Evolutionary conservation across 2,797 vertebrate species (phyloP).

Genomic region (Arnoldichthys spilopterus): DNA sequence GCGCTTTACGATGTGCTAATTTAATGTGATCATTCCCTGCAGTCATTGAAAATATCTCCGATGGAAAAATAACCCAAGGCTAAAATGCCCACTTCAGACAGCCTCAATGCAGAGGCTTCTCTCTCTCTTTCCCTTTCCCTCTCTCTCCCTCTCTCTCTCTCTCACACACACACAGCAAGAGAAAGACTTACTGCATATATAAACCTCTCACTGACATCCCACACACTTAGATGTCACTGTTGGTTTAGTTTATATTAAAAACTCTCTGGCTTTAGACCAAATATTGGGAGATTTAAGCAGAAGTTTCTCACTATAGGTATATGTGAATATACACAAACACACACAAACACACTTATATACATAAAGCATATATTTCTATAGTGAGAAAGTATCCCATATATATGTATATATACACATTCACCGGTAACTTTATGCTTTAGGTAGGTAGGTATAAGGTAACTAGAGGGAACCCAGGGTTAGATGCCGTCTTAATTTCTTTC

Average conservation of each 20-base stretch:
- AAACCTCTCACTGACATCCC: not conserved
- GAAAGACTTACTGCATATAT: not conserved
- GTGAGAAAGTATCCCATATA: no score
- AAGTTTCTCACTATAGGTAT: not conserved
- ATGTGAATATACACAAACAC: not conserved
- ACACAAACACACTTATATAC: no score
- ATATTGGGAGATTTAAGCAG: not conserved
- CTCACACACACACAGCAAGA: not conserved
- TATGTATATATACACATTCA: no score
- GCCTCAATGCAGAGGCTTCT: not conserved
- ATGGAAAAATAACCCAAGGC: slow-evolving; percentile 18
- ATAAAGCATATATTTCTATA: no score
- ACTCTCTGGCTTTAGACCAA: not conserved
- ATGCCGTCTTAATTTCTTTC: no score
- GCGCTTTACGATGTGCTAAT: slow-evolving; percentile 39
- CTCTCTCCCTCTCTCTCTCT: not conserved
- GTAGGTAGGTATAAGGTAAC: no score
- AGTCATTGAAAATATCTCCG: slow-evolving; percentile 14
- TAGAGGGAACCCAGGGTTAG: no score
- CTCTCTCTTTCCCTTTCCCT: not conserved
- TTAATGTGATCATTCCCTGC: slow-evolving; percentile 30
- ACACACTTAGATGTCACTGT: not conserved
- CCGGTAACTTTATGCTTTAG: no score
- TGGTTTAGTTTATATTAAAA: not conserved
- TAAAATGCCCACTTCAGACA: not conserved